Base-by-base conservation (phyloP, 2,797 vertebrate genomes). In the Yasuhikotakia modesta region DNA sequence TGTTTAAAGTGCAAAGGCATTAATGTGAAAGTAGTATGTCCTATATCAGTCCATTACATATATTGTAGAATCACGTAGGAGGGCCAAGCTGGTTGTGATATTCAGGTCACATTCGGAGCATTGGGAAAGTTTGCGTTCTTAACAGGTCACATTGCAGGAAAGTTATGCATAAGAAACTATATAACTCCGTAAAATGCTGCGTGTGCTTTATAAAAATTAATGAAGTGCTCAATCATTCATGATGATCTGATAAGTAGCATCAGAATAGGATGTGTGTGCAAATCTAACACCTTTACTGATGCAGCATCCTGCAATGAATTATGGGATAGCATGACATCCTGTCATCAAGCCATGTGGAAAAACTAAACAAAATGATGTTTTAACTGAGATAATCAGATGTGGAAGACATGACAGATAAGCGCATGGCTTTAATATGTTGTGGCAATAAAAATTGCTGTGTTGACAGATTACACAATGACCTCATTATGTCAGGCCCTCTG, bases 401-500 rank as follows among this genome's bases (percentile, higher is more conserved):
- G 68, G 12, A 30, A 32, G 70, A 67, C 21, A 53, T 63, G 30
- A 78, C 43, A 70, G 67, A 64, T 63, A 70, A 70, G 21, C 30
- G 13, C 14, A 5, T 64, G 67, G 67, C 32, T 70, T 53, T 27
- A 70, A 64, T 46, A 70, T 63, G 45, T 66, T 74, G 35, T 60
- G 32, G 21, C 46, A 53, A 61, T 57, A 17, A 64, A 53, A 55
- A 76, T 58, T 24, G 2, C 58, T 11, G 6, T 71, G 72, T 58
- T 68, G 68, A 77, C 79, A 72, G 22, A 73, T 72, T 67, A 77
- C 60, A 72, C 78, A 71, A 70, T 70, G 53, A 43, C 75, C 72
- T 53, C 68, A 73, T 77, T 76, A 80, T 76, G 72, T 45, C 67
- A 70, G 60, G 63, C 57, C 66, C 57, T 75, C 21, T 45, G 79